Base-by-base conservation (phyloP, 2,888 invertebrate genomes). In the Gastrophysa polygoni region DNA sequence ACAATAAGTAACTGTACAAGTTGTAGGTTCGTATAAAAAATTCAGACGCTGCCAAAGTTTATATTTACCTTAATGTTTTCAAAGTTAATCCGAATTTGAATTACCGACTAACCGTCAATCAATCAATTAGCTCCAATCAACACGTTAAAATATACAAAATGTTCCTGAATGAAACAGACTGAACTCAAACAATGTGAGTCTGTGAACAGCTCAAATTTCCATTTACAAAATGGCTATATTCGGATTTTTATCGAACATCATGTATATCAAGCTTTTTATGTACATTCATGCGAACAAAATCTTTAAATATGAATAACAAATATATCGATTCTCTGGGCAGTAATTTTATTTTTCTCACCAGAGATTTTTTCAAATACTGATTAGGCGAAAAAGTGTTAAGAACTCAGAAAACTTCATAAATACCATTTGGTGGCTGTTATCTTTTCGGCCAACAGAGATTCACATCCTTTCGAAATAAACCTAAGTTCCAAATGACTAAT, bases 1-100 rank as follows among this genome's bases (percentile, higher is more conserved):
- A 70, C 68, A 67, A 68, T 59, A 64, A 68, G 47, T 59, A 60
- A 61, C 67, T 71, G 71, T 69, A 71, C 71, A 71, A 54, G 44
- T 52, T 38, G n/a, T 43, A 43, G 54, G 16, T 43, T 29, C 44
- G 4, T 43, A 54, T n/a, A n/a, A 38, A 54, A 52, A 43, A 54
- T 17, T 24, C 17, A 43, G n/a, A 8, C 43, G 44, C 54, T 54
- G 54, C 43, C 54, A 54, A 44, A 2, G 5, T 20, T 8, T 17
- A 2, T 10, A 29, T 34, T 51, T 28, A n/a, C 28, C 10, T 51
- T 18, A 17, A 18, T 32, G 18, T 28, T 10, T 38, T 14, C 29
- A n/a, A 10, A 2, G 50, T 4, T 38, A 50, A 10, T 32, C 29
- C 10, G 29, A 32, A 32, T 32, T 32, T 5, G 38, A 14, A 14